A percentile compares a stretch with the other conserved stretches of the same genome.
Conservation (phyloP, 1,140 invertebrate genomes). For the Bombus ignitus region DNA sequence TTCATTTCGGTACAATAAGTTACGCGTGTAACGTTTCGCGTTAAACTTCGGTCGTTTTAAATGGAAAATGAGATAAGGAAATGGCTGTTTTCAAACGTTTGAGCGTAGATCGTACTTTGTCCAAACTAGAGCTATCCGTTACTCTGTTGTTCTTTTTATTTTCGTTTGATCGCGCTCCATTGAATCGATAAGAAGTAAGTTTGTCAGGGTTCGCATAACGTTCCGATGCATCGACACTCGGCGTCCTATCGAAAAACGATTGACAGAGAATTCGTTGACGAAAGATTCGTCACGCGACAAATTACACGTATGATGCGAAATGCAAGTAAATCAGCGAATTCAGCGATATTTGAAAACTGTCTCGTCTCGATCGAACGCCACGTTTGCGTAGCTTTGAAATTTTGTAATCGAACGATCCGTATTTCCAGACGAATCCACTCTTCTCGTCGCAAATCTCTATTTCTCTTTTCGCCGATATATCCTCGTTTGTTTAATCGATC, state of each 20-base stretch:
- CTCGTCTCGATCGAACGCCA: neutral
- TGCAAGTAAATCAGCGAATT: neutral
- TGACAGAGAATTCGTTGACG: neutral
- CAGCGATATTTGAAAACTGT: neutral
- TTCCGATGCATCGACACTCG: too few relatives aligned
- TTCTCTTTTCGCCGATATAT: neutral
- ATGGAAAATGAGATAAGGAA: neutral
- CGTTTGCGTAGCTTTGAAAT: neutral
- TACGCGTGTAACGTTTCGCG: neutral
- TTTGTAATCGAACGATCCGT: neutral
- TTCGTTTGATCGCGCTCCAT: neutral
- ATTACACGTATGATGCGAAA: neutral
- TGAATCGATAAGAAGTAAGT: neutral
- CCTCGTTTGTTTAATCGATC: neutral
- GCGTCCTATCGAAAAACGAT: neutral
- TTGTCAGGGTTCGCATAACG: neutral
- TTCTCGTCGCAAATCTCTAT: neutral
- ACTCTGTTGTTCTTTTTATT: neutral
- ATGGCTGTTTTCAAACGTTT: neutral
- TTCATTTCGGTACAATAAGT: neutral
- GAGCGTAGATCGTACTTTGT: neutral
- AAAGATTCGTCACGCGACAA: neutral
- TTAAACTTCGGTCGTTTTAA: neutral
- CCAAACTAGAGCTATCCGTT: neutral
- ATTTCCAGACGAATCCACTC: too few relatives aligned